Evolutionary conservation across 2,888 invertebrate species (phyloP), one percentile per base, ranked within the genome.

Genomic region (Agrochola lota): DNA sequence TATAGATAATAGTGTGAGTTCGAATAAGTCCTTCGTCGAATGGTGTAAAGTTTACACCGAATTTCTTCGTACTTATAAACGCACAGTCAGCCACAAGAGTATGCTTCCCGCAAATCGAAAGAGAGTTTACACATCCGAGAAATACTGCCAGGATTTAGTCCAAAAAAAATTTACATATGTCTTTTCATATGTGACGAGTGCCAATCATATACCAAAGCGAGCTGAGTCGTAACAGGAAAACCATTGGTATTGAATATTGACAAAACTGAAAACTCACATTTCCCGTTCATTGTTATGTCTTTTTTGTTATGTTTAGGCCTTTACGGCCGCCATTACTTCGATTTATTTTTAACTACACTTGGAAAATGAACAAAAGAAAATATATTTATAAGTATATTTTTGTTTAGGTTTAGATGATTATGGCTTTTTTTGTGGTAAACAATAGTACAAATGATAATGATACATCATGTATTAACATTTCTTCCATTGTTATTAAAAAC

Each of bases 231-330:
- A 63, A 70, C 81, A 78, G 81, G 79, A 81, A 79, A 81, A 64
- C 72, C 63, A 57, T 62, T 35, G 60, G 72, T 73, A 72, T 74
- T 60, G 73, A 76, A 69, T 83, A 78, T 85, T 83, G 83, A 83
- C 71, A 75, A 79, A 81, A 68, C 66, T 78, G 69, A 62, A 77
- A 70, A 75, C 62, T 35, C 57, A 35, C 20, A 52, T 78, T 82
- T 85, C 57, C 81, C 68, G 81, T 67, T 74, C 68, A 81, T 85
- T 86, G 87, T 85, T 72, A 55, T n/a, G 46, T 40, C n/a, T 74
- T 49, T 67, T 59, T 69, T 77, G 71, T 83, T 76, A 60, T 76
- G 68, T 49, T 78, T 62, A 69, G n/a, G 64, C 49, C 49, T 78
- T 77, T 63, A 71, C 59, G 46, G 40, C 9, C 62, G 46, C 63